Evolutionary conservation across 1,140 invertebrate genomes (phyloP).

Genomic region (Megalopta genalis): DNA sequence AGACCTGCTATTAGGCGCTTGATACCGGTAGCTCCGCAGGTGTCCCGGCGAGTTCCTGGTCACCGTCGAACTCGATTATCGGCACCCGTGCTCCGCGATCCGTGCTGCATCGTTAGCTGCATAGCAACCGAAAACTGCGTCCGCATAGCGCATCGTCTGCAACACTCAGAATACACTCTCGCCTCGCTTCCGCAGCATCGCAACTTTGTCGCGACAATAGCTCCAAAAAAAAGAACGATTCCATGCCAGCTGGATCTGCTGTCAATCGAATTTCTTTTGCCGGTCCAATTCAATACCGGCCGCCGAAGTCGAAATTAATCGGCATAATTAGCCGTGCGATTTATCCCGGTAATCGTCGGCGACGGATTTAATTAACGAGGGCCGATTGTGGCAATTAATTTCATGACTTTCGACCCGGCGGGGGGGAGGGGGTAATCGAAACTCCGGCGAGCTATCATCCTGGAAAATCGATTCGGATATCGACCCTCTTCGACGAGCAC

Average conservation of each 20-base stretch:
- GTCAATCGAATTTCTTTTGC: neutral
- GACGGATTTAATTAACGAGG: constrained; percentile 23
- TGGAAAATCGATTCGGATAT: neutral
- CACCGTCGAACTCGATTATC: constrained; percentile 33
- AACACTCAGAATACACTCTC: no score
- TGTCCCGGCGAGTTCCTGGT: constrained; percentile 4
- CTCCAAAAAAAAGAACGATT: no score
- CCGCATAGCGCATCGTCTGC: neutral
- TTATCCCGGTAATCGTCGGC: constrained; percentile 15
- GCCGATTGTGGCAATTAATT: constrained; percentile 10
- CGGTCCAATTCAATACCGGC: neutral
- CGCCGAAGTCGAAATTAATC: constrained; percentile 23
- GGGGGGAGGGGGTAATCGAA: neutral
- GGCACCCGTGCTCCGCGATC: neutral
- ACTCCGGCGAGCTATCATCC: no score
- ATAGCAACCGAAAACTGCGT: neutral
- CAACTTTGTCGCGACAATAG: no score
- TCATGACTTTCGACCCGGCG: neutral
- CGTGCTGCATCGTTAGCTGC: neutral
- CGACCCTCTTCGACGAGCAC: no score
- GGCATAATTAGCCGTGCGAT: constrained; percentile 12
- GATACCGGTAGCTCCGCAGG: constrained; percentile 5
- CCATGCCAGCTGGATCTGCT: neutral
- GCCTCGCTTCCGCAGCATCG: no score
- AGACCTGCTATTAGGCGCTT: constrained; percentile 23